These are phyloP conservation scores for Poeciliopsis retropinna DNA, from an alignment of 2,113 vertebrate genomes.

Conservation along the genomic window DNA sequence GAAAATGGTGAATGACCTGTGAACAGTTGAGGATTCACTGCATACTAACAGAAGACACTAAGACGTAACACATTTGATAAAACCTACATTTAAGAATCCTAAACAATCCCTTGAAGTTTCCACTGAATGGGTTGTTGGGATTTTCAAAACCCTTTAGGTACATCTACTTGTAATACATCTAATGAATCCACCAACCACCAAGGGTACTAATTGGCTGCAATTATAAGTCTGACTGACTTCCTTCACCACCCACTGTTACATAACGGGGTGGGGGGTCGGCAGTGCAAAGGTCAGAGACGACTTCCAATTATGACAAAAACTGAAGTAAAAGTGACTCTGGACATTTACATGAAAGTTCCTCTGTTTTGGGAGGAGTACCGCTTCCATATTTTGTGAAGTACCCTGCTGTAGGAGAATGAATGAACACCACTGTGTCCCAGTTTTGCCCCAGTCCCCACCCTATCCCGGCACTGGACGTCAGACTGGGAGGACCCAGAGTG, in stretches of 20 bases:
- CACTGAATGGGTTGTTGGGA: no score
- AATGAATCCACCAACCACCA: neutral
- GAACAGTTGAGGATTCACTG: no score
- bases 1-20: no score
- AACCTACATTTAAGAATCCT: no score
- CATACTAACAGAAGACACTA: no score
- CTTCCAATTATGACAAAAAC: no score
- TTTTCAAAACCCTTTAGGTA: no score
- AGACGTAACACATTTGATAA: no score
- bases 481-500: neutral
- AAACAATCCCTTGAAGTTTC: no score
- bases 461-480: neutral
- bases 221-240: neutral
- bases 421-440: neutral
- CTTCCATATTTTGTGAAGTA: neutral
- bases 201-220: neutral
- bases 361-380: neutral
- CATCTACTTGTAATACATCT: neutral
- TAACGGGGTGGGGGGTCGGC: conserved; percentile 18
- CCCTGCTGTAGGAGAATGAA: neutral
- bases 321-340: no score
- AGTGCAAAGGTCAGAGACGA: neutral
- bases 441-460: neutral
- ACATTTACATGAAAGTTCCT: neutral
- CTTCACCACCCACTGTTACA: conserved; percentile 17